phyloP scores from a whole-genome alignment of 2,888 invertebrate genomes.

The Amphiduros pacificus region DNA sequence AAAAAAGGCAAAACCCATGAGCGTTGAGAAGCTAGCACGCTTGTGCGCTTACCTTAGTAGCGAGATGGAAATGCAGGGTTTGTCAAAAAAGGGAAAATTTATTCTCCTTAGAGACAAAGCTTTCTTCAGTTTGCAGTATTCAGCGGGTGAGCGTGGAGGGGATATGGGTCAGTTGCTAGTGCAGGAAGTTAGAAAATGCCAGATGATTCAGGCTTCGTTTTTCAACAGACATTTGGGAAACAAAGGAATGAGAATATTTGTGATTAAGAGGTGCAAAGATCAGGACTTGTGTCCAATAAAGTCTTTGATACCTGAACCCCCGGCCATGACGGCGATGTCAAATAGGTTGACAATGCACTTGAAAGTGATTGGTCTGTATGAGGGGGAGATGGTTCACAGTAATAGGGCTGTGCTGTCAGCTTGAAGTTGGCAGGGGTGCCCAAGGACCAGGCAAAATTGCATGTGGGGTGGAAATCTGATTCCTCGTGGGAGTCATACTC shows the following conservation, averaged over 20 bases:
- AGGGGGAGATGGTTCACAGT: background rate
- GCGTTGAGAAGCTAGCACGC: background rate
- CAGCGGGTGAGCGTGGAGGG: background rate
- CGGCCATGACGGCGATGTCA: too few species aligned
- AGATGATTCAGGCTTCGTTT: too few species aligned
- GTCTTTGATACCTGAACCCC: too few species aligned
- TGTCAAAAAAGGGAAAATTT: background rate
- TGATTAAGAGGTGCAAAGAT: too few species aligned
- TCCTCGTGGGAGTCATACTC: background rate
- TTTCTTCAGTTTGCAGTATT: background rate
- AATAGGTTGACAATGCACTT: too few species aligned
- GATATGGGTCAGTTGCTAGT: background rate
- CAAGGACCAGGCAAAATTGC: background rate
- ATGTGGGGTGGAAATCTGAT: background rate
- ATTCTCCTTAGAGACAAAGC: background rate
- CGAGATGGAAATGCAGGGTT: background rate
- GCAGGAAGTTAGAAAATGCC: background rate
- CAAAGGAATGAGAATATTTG: too few species aligned
- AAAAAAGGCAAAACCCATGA: background rate
- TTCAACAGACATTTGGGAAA: too few species aligned
- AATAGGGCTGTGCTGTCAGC: background rate
- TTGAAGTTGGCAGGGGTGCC: background rate
- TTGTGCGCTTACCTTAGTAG: background rate
- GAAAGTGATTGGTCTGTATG: background rate
- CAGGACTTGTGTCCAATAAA: too few species aligned